Evolutionary conservation across 2,113 vertebrate species (phyloP), one percentile per base, ranked within the genome.

Genomic region (Cyphomyrus discorhynchus): DNA sequence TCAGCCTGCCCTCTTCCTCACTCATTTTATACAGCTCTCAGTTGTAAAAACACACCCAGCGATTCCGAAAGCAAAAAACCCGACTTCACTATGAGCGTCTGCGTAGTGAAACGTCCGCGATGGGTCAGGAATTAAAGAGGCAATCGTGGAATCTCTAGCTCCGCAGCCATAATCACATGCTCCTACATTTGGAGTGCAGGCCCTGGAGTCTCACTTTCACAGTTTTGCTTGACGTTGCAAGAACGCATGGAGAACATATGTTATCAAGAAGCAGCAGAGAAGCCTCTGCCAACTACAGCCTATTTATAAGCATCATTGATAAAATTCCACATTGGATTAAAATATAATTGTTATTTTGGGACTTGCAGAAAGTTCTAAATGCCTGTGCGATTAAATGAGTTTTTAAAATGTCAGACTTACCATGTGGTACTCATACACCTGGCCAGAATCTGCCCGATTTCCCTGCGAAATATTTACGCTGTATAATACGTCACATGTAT

Each of bases 311-410:
- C 74, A 80, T 21, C 74, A 39, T 80, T 80, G 74, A 42, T 80
- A 80, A 80, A 80, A 80, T 80, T 80, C 74, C 74, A 80, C 74
- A 80, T 42, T 42, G 17, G 74, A 80, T 80, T 42, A 80, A 80
- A 80, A 80, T 42, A 80, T 19, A 35, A 19, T 35, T 80, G 74
- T 80, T 80, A 80, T 42, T 42, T 80, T 80, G 5, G 35, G 74
- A 39, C 35, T 80, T 19, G 35, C 35, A 42, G 74, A 5, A 39
- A 42, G 74, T 19, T 42, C 35, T 80, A 42, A 80, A 42, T 19
- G 35, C 74, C 74, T 17, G 35, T 19, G 35, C 15, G 35, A 42
- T 80, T 77, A 77, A 77, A 77, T 39, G 74, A 77, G 35, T 39
- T 80, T 42, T 80, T 42, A 42, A 77, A 42, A 39, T 42, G 31